Percentiles rank a stretch among this genome's conserved stretches.
These are phyloP conservation scores for Mechanitis mazaeus DNA, from an alignment of 2,888 invertebrate genomes.

Conservation along the genomic window DNA sequence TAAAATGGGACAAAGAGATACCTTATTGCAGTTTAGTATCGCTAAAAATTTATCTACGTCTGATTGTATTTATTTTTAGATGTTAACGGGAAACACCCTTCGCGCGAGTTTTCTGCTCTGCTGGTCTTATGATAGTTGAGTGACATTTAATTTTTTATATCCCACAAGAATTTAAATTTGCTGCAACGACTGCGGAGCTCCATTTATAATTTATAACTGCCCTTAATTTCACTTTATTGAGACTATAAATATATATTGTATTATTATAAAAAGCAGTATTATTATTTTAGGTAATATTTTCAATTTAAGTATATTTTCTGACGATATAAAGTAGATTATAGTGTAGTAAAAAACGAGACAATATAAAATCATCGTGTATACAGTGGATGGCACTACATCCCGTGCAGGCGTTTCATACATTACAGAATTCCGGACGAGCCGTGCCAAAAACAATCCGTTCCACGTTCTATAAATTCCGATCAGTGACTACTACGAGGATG, in stretches of 20 bases:
- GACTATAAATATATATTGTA: too few species aligned
- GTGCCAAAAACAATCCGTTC: slow-evolving; percentile 52
- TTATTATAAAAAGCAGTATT: too few species aligned
- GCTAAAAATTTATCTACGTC: slow-evolving; percentile 50
- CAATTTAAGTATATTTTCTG: too few species aligned
- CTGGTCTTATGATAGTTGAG: slow-evolving; percentile 57
- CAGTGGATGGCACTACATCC: slow-evolving; percentile 4
- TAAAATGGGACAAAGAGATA: slow-evolving; percentile 18
- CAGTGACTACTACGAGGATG: slow-evolving; percentile 35
- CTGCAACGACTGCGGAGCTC: not conserved
- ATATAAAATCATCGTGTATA: too few species aligned
- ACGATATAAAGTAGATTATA: too few species aligned
- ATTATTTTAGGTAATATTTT: too few species aligned
- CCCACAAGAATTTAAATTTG: slow-evolving; percentile 28
- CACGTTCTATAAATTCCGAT: slow-evolving; percentile 47
- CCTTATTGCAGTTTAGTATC: slow-evolving; percentile 36
- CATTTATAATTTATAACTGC: too few species aligned
- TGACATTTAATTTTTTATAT: slow-evolving; percentile 64
- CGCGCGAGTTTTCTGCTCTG: slow-evolving; percentile 48
- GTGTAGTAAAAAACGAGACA: too few species aligned
- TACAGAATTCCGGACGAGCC: slow-evolving; percentile 53
- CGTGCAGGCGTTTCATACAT: slow-evolving; percentile 44
- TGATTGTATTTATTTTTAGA: slow-evolving; percentile 46
- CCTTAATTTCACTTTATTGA: too few species aligned
- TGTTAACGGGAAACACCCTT: slow-evolving; percentile 51